Evolutionary conservation across 2,888 invertebrate species (phyloP), one percentile per base, ranked within the genome.

Genomic region (Salpingus planirostris): DNA sequence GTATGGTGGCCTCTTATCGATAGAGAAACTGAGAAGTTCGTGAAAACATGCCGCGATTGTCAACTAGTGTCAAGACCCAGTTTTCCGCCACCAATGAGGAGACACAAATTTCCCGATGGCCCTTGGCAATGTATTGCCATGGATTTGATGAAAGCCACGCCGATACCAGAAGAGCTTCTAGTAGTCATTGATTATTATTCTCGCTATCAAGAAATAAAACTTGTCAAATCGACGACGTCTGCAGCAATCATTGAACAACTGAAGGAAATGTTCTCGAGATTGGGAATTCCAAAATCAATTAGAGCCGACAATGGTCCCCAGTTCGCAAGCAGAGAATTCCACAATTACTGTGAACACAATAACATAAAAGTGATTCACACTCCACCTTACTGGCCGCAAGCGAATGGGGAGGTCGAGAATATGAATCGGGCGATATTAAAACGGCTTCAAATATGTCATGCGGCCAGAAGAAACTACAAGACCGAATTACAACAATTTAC

Each of bases 361-460:
- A 27, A 27, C 15, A 42, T 44, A 15, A 15, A 27, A 2, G 11
- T 43, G 1, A 30, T 43, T 11, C 28, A 31, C 5, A 41, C 43
- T 6, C 38, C 36, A 12, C 38, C 43, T 4, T 43, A 41, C 14
- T 43, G 43, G 43, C 38, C 44, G 4, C 40, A 46, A 24, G 42
- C 48, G 15, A 56, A 57, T 38, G 51, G 49, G n/a, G 47, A 29
- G n/a, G 52, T 52, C 1, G 54, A 54, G 27, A 43, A 46, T 15
- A 47, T 47, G 32, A 54, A 53, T 33, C 43, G 33, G 13, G 39
- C 55, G 4, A 36, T 43, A n/a, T 18, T 49, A 13, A 55, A 57
- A 22, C 22, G 33, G 11, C 24, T 40, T 8, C 43, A 37, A 27
- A 41, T 38, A 11, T 15, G 14, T 15, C 35, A 40, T 18, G 23